Evolutionary conservation across 2,797 vertebrate genomes (phyloP).

Genomic region (Thalassophryne amazonica): DNA sequence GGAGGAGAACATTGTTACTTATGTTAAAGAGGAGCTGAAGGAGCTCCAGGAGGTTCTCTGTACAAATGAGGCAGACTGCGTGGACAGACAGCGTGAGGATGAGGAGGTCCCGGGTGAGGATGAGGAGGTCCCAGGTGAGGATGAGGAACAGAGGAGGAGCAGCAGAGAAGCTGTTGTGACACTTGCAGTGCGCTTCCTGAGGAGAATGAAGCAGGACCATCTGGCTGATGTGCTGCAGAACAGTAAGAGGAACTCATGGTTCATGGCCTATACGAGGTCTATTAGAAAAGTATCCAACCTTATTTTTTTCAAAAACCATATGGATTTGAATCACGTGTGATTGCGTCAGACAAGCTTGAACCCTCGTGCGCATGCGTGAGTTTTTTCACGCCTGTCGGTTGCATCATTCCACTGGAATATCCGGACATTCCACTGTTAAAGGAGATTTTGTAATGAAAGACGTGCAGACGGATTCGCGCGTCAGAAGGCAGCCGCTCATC

Average conservation of each 20-base stretch:
- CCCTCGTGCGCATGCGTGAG: too few relatives aligned
- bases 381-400: too few relatives aligned
- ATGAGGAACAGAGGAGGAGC: neutral
- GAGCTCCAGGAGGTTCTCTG: neutral
- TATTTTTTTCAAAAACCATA: too few relatives aligned
- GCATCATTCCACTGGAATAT: too few relatives aligned
- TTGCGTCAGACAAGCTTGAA: too few relatives aligned
- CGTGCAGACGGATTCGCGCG: too few relatives aligned
- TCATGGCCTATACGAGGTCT: too few relatives aligned
- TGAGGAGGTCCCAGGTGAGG: neutral
- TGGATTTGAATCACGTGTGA: too few relatives aligned
- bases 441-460: too few relatives aligned
- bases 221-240: neutral
- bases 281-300: too few relatives aligned
- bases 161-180: neutral
- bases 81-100: neutral
- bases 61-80: neutral
- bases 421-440: too few relatives aligned
- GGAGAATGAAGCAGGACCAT: neutral
- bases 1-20: neutral
- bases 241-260: neutral
- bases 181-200: neutral
- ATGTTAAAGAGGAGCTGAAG: neutral
- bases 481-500: too few relatives aligned
- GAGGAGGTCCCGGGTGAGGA: neutral